phyloP scores from a whole-genome alignment of 2,888 invertebrate genomes.

The Dorcus hopei region DNA sequence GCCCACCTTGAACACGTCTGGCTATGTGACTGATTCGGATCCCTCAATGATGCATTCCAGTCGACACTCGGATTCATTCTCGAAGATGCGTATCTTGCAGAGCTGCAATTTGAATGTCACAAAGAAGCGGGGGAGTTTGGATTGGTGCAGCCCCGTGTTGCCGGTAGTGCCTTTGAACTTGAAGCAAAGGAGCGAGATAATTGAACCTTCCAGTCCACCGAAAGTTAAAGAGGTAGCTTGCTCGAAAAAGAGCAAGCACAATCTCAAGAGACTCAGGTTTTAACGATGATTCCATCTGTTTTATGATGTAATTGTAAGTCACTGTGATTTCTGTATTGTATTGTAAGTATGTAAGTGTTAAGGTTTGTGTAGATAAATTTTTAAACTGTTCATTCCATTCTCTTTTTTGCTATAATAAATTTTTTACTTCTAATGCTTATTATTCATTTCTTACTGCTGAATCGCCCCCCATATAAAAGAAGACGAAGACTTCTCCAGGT shows the following conservation, averaged over 20 bases:
- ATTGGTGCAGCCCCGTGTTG: constrained; percentile 18
- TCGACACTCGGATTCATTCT: constrained; percentile 2
- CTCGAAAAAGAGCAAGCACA: constrained; percentile 42
- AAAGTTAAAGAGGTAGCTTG: constrained; percentile 35
- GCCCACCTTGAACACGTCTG: constrained; percentile 13
- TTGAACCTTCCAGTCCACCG: constrained; percentile 40
- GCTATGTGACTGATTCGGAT: constrained; percentile 14
- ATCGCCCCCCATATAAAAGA: not conserved
- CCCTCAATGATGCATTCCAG: not conserved
- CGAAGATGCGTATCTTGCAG: constrained; percentile 9
- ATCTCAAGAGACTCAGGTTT: constrained; percentile 36
- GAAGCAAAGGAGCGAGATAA: constrained; percentile 15
- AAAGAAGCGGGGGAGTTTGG: constrained; percentile 3
- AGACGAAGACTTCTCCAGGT: not conserved
- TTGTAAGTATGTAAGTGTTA: not conserved
- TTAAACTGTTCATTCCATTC: not conserved
- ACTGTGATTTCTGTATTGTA: not conserved
- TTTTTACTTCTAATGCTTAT: not conserved
- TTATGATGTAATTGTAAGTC: constrained; percentile 8
- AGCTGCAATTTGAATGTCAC: constrained; percentile 10
- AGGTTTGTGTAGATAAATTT: not conserved
- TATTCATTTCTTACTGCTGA: not conserved
- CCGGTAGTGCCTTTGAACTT: constrained; percentile 22
- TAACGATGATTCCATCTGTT: not conserved
- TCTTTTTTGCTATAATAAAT: not conserved